Evolutionary conservation across 1,140 invertebrate species (phyloP).

Genomic region (Platorchestia sp.): DNA sequence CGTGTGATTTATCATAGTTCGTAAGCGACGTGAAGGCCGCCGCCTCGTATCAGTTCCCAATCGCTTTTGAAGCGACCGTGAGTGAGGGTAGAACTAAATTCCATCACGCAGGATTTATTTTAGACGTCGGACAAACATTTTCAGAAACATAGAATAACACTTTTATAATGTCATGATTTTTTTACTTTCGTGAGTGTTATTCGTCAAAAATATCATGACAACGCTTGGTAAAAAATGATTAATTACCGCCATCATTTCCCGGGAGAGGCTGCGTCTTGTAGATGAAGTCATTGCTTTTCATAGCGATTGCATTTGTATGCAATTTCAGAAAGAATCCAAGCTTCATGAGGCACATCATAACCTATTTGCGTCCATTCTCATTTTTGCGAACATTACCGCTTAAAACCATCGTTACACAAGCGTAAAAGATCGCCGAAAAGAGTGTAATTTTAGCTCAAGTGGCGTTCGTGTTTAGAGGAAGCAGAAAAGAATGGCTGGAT

Average conservation of each 20-base stretch:
- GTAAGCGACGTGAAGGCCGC: not conserved
- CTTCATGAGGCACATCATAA: not conserved
- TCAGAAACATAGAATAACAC: not conserved
- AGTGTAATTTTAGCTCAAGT: not conserved
- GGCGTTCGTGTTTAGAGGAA: not conserved
- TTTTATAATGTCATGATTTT: too few relatives aligned
- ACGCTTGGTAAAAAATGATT: not conserved
- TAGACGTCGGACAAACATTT: too few relatives aligned
- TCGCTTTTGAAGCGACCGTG: not conserved
- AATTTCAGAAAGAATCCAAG: not conserved
- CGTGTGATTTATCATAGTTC: not conserved
- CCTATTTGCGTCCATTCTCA: not conserved
- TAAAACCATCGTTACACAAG: not conserved
- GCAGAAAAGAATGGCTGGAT: conserved; percentile 11
- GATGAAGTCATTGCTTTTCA: not conserved
- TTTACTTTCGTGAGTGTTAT: too few relatives aligned
- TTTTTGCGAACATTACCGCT: not conserved
- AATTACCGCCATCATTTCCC: not conserved
- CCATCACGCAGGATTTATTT: too few relatives aligned
- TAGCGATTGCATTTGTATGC: not conserved
- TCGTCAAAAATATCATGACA: too few relatives aligned
- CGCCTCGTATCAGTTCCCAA: not conserved
- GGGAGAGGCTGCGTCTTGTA: not conserved
- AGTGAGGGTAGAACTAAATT: not conserved
- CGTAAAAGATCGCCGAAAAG: not conserved